A percentile compares a stretch with the other conserved stretches of the same genome.
Evolutionary conservation across 2,888 invertebrate genomes (phyloP).

Genomic region (Hoplodrina ambigua): DNA sequence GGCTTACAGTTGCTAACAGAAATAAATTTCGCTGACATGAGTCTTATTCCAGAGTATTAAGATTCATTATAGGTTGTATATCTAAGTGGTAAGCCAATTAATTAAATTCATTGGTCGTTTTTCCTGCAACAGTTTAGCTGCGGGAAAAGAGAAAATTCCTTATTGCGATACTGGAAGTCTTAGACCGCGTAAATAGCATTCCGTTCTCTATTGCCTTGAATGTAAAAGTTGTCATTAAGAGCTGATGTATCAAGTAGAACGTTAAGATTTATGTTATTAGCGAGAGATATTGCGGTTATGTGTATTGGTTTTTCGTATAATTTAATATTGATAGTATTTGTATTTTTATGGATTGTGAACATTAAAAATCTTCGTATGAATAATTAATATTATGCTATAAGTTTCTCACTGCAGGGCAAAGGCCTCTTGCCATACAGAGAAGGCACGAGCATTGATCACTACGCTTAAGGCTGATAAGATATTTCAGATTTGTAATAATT

Average conservation of each 20-base stretch:
- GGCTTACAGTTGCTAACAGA: conserved; percentile 30
- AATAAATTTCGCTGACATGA: conserved; percentile 5
- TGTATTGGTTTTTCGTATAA: conserved; percentile 14
- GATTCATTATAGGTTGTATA: conserved; percentile 16
- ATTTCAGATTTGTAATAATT: too few species aligned
- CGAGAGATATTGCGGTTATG: conserved; percentile 2
- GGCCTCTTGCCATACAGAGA: too few species aligned
- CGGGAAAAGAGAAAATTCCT: conserved; percentile 79
- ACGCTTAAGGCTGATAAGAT: too few species aligned
- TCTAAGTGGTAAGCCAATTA: conserved; percentile 75
- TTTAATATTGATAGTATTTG: conserved; percentile 18
- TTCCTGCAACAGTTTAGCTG: conserved; percentile 74
- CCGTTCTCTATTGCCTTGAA: conserved; percentile 72
- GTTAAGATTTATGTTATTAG: conserved; percentile 30
- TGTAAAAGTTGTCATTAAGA: conserved; percentile 75
- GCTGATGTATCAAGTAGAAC: conserved; percentile 54
- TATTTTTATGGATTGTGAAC: neutral
- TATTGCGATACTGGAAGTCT: conserved; percentile 32
- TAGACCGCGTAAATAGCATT: conserved; percentile 70
- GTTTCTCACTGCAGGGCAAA: too few species aligned
- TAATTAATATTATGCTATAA: neutral
- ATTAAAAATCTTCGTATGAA: neutral
- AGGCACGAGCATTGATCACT: too few species aligned
- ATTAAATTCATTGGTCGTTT: conserved; percentile 81
- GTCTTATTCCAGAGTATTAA: conserved; percentile 14